Conservation (phyloP, 2,113 vertebrate genomes). For the Ploceus nigricollis region DNA sequence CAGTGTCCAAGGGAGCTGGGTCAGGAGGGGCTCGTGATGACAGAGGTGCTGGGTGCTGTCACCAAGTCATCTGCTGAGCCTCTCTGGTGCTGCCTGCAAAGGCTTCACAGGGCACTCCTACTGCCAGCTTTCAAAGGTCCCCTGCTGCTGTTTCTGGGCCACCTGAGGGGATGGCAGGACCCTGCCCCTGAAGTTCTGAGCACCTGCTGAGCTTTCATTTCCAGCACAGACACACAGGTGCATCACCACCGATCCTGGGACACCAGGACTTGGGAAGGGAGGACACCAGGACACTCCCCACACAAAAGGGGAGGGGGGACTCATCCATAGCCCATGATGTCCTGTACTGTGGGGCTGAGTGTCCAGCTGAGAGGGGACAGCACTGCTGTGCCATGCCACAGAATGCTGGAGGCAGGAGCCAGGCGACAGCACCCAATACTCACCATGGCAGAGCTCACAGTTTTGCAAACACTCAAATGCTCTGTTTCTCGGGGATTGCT, state of each 20-base stretch:
- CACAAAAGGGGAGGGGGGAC: background rate
- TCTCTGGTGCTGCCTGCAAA: background rate
- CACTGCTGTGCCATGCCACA: background rate
- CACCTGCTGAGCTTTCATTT: background rate
- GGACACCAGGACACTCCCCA: background rate
- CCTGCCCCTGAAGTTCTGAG: background rate
- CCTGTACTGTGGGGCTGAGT: rapidly evolving
- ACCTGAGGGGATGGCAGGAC: background rate
- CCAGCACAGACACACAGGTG: background rate
- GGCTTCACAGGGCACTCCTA: background rate
- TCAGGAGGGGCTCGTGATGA: background rate
- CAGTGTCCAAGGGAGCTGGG: background rate
- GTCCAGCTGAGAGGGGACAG: background rate
- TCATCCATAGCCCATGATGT: rapidly evolving
- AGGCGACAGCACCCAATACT: background rate
- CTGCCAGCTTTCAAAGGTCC: background rate
- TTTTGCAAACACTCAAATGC: background rate
- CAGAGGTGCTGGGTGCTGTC: background rate
- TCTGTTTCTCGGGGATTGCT: rapidly evolving
- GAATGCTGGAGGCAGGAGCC: background rate
- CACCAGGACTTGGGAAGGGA: background rate
- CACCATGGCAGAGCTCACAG: background rate
- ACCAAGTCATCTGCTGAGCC: background rate
- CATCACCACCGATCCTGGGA: rapidly evolving
- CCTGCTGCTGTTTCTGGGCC: background rate